Conservation (phyloP, 2,888 invertebrate genomes). For the Thumatha senex region DNA sequence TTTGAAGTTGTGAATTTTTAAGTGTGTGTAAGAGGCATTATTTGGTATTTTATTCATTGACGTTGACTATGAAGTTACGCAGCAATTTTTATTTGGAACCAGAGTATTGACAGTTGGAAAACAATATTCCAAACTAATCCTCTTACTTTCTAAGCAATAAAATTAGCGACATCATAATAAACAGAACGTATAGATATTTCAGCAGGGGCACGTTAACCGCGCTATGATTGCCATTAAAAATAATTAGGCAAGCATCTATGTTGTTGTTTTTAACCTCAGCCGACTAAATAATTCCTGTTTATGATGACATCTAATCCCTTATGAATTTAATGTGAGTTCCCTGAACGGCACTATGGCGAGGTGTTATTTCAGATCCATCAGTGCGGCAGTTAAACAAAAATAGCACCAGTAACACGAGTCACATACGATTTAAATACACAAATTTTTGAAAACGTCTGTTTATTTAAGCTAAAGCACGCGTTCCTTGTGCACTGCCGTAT, state of each 20-base stretch:
- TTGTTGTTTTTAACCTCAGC: conserved; percentile 80
- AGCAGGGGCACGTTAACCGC: conserved; percentile 44
- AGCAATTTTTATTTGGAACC: too few relatives aligned
- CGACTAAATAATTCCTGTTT: conserved; percentile 82
- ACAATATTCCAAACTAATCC: conserved; percentile 3
- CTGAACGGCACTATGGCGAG: conserved; percentile 66
- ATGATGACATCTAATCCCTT: conserved; percentile 83
- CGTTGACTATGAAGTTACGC: too few relatives aligned
- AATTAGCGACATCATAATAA: conserved; percentile 33
- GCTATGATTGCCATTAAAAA: conserved; percentile 57
- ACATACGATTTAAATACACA: conserved; percentile 82
- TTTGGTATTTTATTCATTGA: too few relatives aligned
- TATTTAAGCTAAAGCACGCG: conserved; percentile 78
- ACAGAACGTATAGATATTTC: conserved; percentile 42
- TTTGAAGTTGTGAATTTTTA: too few relatives aligned
- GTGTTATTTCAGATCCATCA: conserved; percentile 78
- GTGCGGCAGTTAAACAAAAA: conserved; percentile 76
- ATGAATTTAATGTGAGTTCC: conserved; percentile 79
- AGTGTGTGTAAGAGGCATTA: too few relatives aligned
- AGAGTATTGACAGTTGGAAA: too few relatives aligned
- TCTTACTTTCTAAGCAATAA: conserved; percentile 22
- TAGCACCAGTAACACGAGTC: conserved; percentile 79
- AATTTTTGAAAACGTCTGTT: conserved; percentile 82
- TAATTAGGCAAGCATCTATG: conserved; percentile 54
- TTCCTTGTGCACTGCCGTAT: conserved; percentile 10